A percentile compares a stretch with the other conserved stretches of the same genome.
phyloP scores from a whole-genome alignment of 1,140 invertebrate species.

The Drosophila neocordata region DNA sequence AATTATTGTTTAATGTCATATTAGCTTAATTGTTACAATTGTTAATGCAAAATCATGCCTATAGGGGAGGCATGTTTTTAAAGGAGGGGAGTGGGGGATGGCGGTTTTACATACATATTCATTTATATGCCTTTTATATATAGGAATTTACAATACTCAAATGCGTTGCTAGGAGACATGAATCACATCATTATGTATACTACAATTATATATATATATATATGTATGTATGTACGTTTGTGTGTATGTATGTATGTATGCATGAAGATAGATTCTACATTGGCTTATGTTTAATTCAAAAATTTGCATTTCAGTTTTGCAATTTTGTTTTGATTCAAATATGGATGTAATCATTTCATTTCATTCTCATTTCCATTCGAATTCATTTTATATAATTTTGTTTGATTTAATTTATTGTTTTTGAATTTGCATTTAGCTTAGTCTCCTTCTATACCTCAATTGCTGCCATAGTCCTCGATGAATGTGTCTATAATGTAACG shows the following conservation, averaged over 20 bases:
- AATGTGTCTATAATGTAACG: constrained; percentile 82
- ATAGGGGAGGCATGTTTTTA: background rate
- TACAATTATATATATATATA: constrained; percentile 37
- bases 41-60: constrained; percentile 18
- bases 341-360: constrained; percentile 16
- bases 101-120: constrained; percentile 11
- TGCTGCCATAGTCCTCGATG: constrained; percentile 77
- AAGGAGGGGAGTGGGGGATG: background rate
- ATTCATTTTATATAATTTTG: constrained; percentile 28
- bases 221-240: constrained; percentile 34
- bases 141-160: constrained; percentile 46
- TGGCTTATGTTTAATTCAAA: constrained; percentile 10
- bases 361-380: constrained; percentile 45
- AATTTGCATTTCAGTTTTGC: constrained; percentile 23
- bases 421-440: constrained; percentile 6
- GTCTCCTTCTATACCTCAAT: constrained; percentile 43
- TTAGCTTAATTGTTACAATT: constrained; percentile 72
- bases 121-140: constrained; percentile 35
- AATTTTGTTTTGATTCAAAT: constrained; percentile 23
- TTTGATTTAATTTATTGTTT: constrained; percentile 20
- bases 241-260: constrained; percentile 15
- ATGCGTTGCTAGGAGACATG: constrained; percentile 65
- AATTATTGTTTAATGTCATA: constrained; percentile 79
- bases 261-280: constrained; percentile 12
- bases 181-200: constrained; percentile 64